Base-by-base conservation (phyloP, 2,797 vertebrate species). In the Garrulus glandarius region DNA sequence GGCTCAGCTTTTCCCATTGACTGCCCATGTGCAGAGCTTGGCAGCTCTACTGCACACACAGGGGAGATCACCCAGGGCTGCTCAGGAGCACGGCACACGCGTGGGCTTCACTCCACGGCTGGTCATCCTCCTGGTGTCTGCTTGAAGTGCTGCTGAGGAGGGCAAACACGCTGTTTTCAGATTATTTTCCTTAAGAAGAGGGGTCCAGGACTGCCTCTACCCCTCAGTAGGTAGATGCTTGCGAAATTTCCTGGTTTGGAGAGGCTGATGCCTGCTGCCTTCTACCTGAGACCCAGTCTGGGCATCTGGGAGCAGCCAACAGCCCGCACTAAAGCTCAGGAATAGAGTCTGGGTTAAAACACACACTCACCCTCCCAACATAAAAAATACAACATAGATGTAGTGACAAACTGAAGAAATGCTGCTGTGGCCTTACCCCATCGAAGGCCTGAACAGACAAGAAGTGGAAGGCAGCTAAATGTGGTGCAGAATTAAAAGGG, bases 21-120 rank as follows among this genome's bases (percentile, higher is more conserved):
- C 12, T 1, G 0, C 13, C 9, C 2, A 2, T 1, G 1, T 5
- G 13, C 12, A 22, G 47, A 46, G 27, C 16, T 3, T 1, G 11
- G 36, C 70, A 41, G 10, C 27, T 55, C 15, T 26, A 1, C 29
- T 30, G 32, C 1, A 2, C 13, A 19, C 5, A 2, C 3, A 5
- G 11, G 20, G 34, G 17, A 30, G 23, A 30, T 10, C 20, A 3
- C 19, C 5, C 8, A 1, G 0, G 3, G 15, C 41, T 65, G 26
- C 78, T 41, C 32, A 27, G 22, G 18, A 59, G 4, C 22, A 5
- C 0, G 4, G 26, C 15, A 34, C 29, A 14, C 30, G 11, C 0
- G 3, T 5, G 27, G 34, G 13, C 11, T 64, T 18, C 36, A 3
- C 8, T 44, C 19, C 30, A 2, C 0, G 14, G 29, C 29, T 57